Evolutionary conservation across 2,888 invertebrate genomes (phyloP).

Genomic region (Leptura quadrifasciata): DNA sequence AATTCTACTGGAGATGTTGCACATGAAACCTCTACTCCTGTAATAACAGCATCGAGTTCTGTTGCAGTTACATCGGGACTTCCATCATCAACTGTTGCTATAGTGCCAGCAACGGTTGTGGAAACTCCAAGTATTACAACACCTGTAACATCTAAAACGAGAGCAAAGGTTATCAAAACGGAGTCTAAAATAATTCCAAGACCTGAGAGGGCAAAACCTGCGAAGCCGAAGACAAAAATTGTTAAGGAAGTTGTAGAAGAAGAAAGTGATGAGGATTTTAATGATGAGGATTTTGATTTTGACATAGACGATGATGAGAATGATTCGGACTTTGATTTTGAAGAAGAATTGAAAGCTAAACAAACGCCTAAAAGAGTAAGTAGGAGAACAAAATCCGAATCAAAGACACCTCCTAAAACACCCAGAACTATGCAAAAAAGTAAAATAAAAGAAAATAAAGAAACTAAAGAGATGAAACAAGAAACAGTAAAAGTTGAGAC

Average conservation of each 20-base stretch:
- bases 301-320: conserved; percentile 71
- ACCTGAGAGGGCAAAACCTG: conserved; percentile 35
- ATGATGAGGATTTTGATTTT: conserved; percentile 69
- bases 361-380: conserved; percentile 61
- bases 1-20: background rate
- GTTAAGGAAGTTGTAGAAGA: conserved; percentile 45
- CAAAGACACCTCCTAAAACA: conserved; percentile 46
- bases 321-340: conserved; percentile 75
- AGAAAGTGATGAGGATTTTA: conserved; percentile 50
- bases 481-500: conserved; percentile 66
- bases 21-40: background rate
- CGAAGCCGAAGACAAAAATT: conserved; percentile 49
- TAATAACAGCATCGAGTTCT: background rate
- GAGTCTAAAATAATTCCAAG: conserved; percentile 39
- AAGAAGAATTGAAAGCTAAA: conserved; percentile 62
- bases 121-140: conserved; percentile 21
- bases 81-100: conserved; percentile 11
- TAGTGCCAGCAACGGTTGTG: background rate
- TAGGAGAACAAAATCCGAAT: conserved; percentile 55
- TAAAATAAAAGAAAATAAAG: conserved; percentile 40
- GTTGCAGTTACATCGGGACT: background rate
- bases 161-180: conserved; percentile 50
- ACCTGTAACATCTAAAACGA: conserved; percentile 43
- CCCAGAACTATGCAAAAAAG: conserved; percentile 43
- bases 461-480: conserved; percentile 45